phyloP scores from a whole-genome alignment of 2,888 invertebrate genomes.

The Stenoptilia bipunctidactyla region DNA sequence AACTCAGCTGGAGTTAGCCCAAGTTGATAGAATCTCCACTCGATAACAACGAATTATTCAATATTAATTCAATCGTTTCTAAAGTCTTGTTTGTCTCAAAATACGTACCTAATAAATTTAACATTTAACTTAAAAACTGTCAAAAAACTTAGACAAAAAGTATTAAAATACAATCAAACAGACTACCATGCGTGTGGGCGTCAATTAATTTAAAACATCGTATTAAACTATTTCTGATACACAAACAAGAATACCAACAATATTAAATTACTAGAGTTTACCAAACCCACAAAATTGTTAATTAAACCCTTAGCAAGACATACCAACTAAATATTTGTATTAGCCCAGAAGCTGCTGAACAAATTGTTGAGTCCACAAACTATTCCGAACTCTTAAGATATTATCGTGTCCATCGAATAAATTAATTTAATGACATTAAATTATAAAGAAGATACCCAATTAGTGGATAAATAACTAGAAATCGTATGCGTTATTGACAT shows the following conservation, averaged over 20 bases:
- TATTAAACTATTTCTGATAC: neutral
- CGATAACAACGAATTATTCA: no score
- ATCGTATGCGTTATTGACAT: constrained; percentile 20
- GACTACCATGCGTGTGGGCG: neutral
- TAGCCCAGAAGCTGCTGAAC: constrained; percentile 31
- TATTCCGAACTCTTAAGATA: constrained; percentile 27
- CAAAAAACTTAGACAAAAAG: no score
- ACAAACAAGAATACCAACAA: constrained; percentile 3
- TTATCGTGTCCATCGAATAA: constrained; percentile 30
- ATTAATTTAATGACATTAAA: constrained; percentile 47
- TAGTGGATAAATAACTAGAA: constrained; percentile 28
- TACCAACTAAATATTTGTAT: constrained; percentile 26
- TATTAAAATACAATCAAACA: no score
- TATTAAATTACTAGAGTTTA: neutral
- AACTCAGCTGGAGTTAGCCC: no score
- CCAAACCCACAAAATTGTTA: constrained; percentile 27
- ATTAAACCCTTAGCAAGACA: constrained; percentile 39
- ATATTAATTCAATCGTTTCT: no score
- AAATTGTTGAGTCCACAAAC: constrained; percentile 50
- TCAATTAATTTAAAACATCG: neutral
- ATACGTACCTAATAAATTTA: no score
- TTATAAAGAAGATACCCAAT: constrained; percentile 40
- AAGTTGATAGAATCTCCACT: no score
- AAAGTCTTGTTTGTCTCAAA: no score
- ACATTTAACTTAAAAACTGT: no score